Conservation (phyloP, 2,797 vertebrate species). For the Pangasius larnaudii region DNA sequence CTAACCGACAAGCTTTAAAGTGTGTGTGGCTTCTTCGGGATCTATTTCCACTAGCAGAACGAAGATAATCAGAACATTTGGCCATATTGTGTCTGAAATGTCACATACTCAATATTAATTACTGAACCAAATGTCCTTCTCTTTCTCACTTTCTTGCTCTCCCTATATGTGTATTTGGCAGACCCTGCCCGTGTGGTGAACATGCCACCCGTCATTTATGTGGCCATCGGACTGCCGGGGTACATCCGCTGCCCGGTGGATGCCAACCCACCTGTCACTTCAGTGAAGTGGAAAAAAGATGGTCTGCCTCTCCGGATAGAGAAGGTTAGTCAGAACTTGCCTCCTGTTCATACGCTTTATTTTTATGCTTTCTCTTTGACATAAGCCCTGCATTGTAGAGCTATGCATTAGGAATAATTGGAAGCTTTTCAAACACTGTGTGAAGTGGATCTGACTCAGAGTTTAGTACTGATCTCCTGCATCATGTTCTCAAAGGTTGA, state of each 20-base stretch:
- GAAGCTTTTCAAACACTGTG: constrained; percentile 20
- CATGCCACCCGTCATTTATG: constrained; percentile 95
- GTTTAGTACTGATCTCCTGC: constrained; percentile 26
- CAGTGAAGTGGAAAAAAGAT: constrained; percentile 98
- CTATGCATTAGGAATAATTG: neutral
- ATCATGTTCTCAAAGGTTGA: constrained; percentile 16
- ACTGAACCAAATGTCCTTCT: neutral
- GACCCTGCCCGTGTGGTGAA: constrained; percentile 96
- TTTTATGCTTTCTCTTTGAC: neutral
- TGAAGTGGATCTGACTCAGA: constrained; percentile 41
- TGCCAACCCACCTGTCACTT: constrained; percentile 89
- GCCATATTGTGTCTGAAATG: neutral
- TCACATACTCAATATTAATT: neutral
- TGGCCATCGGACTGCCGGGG: constrained; percentile 93
- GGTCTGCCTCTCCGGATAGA: constrained; percentile 88
- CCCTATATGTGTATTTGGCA: constrained; percentile 56
- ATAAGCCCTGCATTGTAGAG: neutral
- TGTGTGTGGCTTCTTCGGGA: too few relatives aligned
- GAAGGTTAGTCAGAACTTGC: constrained; percentile 68
- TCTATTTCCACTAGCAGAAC: neutral
- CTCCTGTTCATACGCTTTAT: neutral
- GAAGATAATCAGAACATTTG: neutral
- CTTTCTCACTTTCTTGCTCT: neutral
- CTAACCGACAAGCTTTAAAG: neutral
- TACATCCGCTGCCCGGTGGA: constrained; percentile 97